Evolutionary conservation across 92 coral and sea anemone species (phyloP).

Genomic region (Palythoa caribaeorum): DNA sequence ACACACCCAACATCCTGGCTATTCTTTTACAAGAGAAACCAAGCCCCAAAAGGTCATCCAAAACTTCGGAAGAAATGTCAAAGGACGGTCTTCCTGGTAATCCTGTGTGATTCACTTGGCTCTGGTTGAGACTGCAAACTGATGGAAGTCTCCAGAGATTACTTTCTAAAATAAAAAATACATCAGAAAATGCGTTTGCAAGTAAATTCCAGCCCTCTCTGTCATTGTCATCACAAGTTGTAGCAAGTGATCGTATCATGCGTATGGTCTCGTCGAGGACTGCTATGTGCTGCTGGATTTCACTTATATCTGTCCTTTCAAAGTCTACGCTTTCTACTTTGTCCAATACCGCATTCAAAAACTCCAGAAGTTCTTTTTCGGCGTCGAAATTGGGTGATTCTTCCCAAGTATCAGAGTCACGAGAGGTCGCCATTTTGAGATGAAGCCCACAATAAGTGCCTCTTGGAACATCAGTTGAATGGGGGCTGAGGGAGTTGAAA

Average conservation of each 20-base stretch:
- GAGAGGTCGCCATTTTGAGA: not conserved
- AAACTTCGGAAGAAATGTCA: conserved; percentile 21
- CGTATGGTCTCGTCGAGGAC: conserved; percentile 27
- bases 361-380: not conserved
- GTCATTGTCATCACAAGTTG: not conserved
- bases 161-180: not conserved
- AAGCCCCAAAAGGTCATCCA: conserved; percentile 23
- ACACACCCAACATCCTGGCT: conserved; percentile 4
- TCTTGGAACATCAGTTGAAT: not conserved
- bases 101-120: conserved; percentile 24
- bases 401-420: conserved; percentile 12
- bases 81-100: conserved; percentile 9
- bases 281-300: conserved; percentile 29
- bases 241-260: conserved; percentile 1
- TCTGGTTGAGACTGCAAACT: conserved; percentile 12
- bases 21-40: conserved; percentile 8
- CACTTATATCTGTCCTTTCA: not conserved
- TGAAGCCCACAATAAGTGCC: conserved; percentile 1
- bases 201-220: conserved; percentile 16
- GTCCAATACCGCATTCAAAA: conserved; percentile 4
- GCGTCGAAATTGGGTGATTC: conserved; percentile 14
- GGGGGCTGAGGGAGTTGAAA: conserved; percentile 9
- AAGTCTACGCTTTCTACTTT: not conserved
- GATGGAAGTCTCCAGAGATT: conserved; percentile 23
- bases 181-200: conserved; percentile 15